Conservation (phyloP, 2,113 vertebrate species). For the Cacatua alba region DNA sequence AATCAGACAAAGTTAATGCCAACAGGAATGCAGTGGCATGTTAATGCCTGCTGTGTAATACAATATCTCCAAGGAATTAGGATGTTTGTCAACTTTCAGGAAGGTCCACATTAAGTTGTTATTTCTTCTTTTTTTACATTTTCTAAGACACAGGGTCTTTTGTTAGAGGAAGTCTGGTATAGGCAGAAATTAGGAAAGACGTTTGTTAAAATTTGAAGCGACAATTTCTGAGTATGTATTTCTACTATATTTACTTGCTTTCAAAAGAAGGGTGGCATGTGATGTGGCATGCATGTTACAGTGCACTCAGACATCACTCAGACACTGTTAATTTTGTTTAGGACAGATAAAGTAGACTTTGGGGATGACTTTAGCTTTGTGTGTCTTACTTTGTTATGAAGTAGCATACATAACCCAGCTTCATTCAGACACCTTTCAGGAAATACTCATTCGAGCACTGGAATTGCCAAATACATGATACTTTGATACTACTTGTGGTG, state of each 20-base stretch:
- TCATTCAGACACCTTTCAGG: not conserved
- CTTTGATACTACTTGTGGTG: not conserved
- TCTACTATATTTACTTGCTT: not conserved
- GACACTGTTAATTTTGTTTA: not conserved
- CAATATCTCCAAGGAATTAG: not conserved
- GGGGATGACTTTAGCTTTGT: not conserved
- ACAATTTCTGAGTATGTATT: not conserved
- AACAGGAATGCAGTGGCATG: not conserved
- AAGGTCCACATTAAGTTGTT: not conserved
- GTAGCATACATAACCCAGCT: not conserved
- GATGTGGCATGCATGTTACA: not conserved
- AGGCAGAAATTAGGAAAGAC: not conserved
- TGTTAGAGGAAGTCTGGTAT: not conserved
- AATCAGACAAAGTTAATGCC: not conserved
- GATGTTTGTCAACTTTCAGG: not conserved
- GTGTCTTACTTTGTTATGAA: not conserved
- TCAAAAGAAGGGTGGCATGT: not conserved
- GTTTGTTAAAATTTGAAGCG: not conserved
- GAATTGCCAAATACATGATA: not conserved
- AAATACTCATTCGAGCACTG: not conserved
- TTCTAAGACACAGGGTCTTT: not conserved
- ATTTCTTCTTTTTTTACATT: fast-evolving
- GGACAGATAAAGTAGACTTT: not conserved
- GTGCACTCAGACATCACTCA: not conserved
- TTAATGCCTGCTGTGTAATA: not conserved